These are phyloP conservation scores for Torymus auratus DNA, from an alignment of 2,888 invertebrate genomes.

Conservation along the genomic window DNA sequence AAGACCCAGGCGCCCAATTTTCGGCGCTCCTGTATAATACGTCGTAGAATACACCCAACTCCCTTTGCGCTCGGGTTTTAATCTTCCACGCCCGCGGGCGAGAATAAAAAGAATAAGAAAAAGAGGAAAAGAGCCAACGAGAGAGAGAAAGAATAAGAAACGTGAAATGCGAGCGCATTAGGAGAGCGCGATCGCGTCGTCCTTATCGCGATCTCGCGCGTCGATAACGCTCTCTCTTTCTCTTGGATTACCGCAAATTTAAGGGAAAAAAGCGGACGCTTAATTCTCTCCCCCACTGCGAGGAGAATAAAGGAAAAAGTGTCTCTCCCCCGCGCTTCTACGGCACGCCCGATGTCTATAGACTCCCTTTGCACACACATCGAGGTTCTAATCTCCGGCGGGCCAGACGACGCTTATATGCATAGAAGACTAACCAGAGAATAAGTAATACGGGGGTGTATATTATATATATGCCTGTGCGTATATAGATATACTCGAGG, in stretches of 20 bases:
- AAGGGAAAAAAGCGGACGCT: slow-evolving; percentile 22
- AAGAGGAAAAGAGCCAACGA: neutral
- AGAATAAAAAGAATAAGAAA: neutral
- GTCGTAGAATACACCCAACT: neutral
- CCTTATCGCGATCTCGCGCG: slow-evolving; percentile 46
- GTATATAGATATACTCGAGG: neutral
- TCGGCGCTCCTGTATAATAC: neutral
- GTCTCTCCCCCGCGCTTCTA: neutral
- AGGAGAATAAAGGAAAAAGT: slow-evolving; percentile 28
- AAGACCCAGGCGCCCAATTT: slow-evolving; percentile 13
- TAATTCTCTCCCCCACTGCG: slow-evolving; percentile 17
- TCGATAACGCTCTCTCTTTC: slow-evolving; percentile 14
- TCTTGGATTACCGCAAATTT: slow-evolving; percentile 36
- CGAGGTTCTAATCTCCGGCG: slow-evolving; percentile 29
- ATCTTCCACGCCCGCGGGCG: slow-evolving; percentile 5
- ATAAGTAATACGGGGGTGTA: neutral
- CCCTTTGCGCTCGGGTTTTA: neutral
- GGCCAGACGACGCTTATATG: neutral
- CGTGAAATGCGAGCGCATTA: slow-evolving; percentile 42
- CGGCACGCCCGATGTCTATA: no score
- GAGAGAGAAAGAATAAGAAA: slow-evolving; percentile 34
- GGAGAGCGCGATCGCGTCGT: slow-evolving; percentile 13
- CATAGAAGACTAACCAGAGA: no score
- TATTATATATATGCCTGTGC: neutral
- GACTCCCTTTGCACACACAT: neutral